Base-by-base conservation (phyloP, 1,140 invertebrate genomes). In the Anoplolepis gracilipes region DNA sequence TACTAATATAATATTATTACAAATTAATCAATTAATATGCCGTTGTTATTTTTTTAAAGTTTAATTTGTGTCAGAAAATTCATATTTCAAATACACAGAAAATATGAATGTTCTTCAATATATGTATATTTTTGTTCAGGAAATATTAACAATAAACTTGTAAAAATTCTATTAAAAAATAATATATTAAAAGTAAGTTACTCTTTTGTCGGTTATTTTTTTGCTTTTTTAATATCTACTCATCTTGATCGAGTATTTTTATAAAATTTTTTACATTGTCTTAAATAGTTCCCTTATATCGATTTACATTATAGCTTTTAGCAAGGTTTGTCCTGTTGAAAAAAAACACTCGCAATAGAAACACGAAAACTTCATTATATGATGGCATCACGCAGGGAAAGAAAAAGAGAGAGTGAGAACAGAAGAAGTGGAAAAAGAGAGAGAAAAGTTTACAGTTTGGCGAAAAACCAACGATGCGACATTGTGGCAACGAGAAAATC, bases 291-390 rank as follows among this genome's bases (percentile, higher is more conserved):
- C 33, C 33, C 36, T 61, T 46, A 16, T 82, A 82, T 82, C 67
- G 78, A 82, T 73, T 82, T 70, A 81, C 72, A 59, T 36, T 33
- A 33, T 59, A 13, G n/a, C 65, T 82, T 55, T 72, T 25, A 69
- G 22, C 30, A 33, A 55, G 30, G 22, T 30, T 70, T 30, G 16
- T 13, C 28, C 13, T 28, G 19, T 8, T 46, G 16, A 25, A 42
- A 78, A 72, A 59, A 70, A 59, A 42, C 25, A 61, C 67, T 59
- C 19, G 53, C 11, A 39, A 61, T 36, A 72, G 59, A 82, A 72
- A 72, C 53, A 67, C 46, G 33, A 57, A 81, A 81, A 81, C 65
- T 73, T 82, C n/a, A 55, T 73, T 59, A 25, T 59, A 82, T 59
- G 67, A 42, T 55, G 55, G 11, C 16, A 69, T 79, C 64, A 25